Percentiles rank a stretch among this genome's conserved stretches.
phyloP scores from a whole-genome alignment of 2,888 invertebrate species.

The Mimachlamys varia region DNA sequence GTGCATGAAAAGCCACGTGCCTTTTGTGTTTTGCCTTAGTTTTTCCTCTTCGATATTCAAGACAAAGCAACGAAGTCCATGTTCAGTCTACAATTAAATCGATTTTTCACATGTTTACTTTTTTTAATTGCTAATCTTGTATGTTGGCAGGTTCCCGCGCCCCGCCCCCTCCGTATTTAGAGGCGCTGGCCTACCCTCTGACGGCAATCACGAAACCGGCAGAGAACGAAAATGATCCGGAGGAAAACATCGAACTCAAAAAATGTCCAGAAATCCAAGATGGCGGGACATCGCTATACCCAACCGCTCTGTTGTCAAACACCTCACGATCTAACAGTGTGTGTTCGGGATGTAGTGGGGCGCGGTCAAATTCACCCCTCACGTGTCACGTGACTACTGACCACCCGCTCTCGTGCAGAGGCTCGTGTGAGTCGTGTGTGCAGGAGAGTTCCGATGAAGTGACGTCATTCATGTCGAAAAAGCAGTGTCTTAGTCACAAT shows the following conservation, averaged over 20 bases:
- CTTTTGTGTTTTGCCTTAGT: too few relatives aligned
- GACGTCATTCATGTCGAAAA: conserved; percentile 32
- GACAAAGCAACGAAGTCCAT: too few relatives aligned
- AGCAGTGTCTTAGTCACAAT: conserved; percentile 29
- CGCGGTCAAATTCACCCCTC: not conserved
- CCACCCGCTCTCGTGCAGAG: conserved; percentile 26
- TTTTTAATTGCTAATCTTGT: not conserved
- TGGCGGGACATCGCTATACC: not conserved
- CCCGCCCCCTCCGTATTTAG: conserved; percentile 13
- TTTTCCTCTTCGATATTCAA: too few relatives aligned
- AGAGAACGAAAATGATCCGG: not conserved
- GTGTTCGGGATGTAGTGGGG: not conserved
- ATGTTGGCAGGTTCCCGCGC: conserved; percentile 6
- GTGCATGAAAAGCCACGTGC: too few relatives aligned
- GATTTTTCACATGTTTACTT: not conserved
- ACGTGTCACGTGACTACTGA: not conserved
- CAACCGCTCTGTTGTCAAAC: not conserved
- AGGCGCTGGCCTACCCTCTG: conserved; percentile 1
- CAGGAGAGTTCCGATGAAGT: conserved; percentile 20
- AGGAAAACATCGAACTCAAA: not conserved
- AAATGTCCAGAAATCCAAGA: conserved; percentile 13
- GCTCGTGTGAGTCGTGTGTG: not conserved
- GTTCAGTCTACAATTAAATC: too few relatives aligned
- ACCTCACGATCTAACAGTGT: not conserved
- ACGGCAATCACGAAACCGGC: not conserved